Evolutionary conservation across 64 coral and sea anemone species (phyloP), one percentile per base, ranked within the genome.

Genomic region (Acropora tenuis): DNA sequence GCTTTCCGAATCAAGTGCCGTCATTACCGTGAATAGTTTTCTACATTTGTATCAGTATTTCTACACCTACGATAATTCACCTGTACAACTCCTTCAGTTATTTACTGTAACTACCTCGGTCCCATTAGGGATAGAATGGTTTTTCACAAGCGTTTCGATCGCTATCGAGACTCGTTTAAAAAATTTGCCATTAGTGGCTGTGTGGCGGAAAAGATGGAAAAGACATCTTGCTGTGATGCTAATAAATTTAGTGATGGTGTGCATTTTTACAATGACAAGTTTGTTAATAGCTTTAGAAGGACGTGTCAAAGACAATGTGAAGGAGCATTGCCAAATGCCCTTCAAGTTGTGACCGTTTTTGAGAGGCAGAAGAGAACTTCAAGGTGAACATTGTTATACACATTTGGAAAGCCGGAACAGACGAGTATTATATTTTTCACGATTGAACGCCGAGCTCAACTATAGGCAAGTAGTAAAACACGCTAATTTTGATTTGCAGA

Each of bases 1-100:
- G 79, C 10, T 82, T 9, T 82, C 60, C 17, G 79, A 82, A 43
- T 59, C 79, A 60, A 82, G 79, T 82, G 79, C 79, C 12, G 10
- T 82, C 0, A 61, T 82, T 41, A 43, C 79, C 2, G 79, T 60
- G 20, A 82, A 82, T 60, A 53, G 8, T 19, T 82, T 65, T 17
- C 40, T 82, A 10, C 53, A 82, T 60, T 82, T 82, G 53, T 82
- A 82, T 43, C 79, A 63, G 8, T 82, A 82, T 17, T 82, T 61
- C 63, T 61, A 82, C 79, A 82, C 55, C 20, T 1, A 15, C 12
- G 11, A 61, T 13, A 61, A 61, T 61, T 61, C 79, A 15, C 79
- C 79, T 16, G 1, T 82, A 0, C 7, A 82, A 60, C 30, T 82
- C 0, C 79, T 82, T 10, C 57, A 45, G 41, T 82, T 40, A 4